Conservation (phyloP, 2,888 invertebrate genomes). For the Congeria kusceri region DNA sequence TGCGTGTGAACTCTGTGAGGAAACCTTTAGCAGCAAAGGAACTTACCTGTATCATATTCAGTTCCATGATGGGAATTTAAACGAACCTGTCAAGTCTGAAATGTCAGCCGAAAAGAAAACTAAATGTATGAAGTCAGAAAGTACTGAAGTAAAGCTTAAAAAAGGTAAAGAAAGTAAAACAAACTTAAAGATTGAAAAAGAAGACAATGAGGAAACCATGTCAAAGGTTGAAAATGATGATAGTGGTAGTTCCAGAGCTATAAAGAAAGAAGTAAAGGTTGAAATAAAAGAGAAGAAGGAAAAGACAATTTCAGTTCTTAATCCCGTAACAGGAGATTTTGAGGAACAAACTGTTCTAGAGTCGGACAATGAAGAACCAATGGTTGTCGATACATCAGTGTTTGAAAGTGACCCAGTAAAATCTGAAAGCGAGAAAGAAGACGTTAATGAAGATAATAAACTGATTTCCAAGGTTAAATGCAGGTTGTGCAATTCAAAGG, state of each 20-base stretch:
- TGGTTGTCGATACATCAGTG: slow-evolving; percentile 26
- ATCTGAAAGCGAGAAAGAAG: slow-evolving; percentile 16
- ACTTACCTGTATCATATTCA: slow-evolving; percentile 55
- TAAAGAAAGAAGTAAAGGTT: not conserved
- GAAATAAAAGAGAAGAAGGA: slow-evolving; percentile 4
- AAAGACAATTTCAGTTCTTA: slow-evolving; percentile 37
- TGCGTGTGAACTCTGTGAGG: slow-evolving; percentile 44
- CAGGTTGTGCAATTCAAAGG: slow-evolving; percentile 49
- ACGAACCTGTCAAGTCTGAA: slow-evolving; percentile 2
- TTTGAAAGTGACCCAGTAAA: slow-evolving; percentile 22
- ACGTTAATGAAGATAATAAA: slow-evolving; percentile 15
- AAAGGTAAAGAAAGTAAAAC: not conserved
- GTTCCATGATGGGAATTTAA: slow-evolving; percentile 28
- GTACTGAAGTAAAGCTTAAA: not conserved
- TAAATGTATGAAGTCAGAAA: slow-evolving; percentile 1
- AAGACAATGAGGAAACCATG: too few relatives aligned
- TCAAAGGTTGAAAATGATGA: slow-evolving; percentile 2
- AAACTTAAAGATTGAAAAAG: too few relatives aligned
- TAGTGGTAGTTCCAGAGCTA: not conserved
- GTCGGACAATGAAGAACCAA: slow-evolving; percentile 32
- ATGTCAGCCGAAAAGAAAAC: not conserved
- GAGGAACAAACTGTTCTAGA: slow-evolving; percentile 51
- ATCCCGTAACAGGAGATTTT: slow-evolving; percentile 54
- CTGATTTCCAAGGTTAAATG: slow-evolving; percentile 35
- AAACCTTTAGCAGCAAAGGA: slow-evolving; percentile 32